Conservation (phyloP, 2,888 invertebrate species). For the Harmothoe impar region DNA sequence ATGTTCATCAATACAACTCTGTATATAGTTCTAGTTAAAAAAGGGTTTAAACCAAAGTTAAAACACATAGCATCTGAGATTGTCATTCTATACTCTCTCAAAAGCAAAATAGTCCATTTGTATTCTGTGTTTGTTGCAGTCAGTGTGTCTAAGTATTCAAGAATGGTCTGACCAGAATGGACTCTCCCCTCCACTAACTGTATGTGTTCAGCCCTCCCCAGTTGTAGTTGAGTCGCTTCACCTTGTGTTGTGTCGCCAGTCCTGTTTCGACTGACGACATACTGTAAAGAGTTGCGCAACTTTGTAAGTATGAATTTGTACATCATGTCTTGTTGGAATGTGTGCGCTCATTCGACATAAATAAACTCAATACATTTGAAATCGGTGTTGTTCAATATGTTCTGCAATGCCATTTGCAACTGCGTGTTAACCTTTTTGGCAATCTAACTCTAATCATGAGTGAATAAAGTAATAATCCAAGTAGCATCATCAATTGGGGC, state of each 20-base stretch:
- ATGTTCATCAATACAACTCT: neutral
- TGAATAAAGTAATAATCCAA: too few species aligned
- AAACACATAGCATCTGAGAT: neutral
- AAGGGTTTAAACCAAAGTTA: constrained; percentile 25
- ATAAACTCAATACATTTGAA: constrained; percentile 56
- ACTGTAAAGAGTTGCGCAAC: constrained; percentile 44
- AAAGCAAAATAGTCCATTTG: constrained; percentile 1
- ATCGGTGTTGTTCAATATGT: too few species aligned
- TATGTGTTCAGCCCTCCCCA: constrained; percentile 35
- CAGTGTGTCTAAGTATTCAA: constrained; percentile 23
- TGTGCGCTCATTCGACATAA: constrained; percentile 61
- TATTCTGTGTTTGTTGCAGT: constrained; percentile 26
- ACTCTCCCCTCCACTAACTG: constrained; percentile 20
- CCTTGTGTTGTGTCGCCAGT: constrained; percentile 49
- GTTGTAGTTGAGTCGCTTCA: constrained; percentile 50
- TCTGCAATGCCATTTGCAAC: too few species aligned
- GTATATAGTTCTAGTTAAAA: constrained; percentile 40
- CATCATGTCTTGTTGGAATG: constrained; percentile 62
- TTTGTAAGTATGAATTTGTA: constrained; percentile 62
- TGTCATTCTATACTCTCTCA: neutral
- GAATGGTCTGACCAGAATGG: constrained; percentile 32
- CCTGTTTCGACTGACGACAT: neutral
- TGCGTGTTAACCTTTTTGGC: too few species aligned
- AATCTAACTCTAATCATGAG: too few species aligned
- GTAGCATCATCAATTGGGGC: too few species aligned